These are phyloP conservation scores for Eupithecia subfuscata DNA, from an alignment of 2,888 invertebrate genomes.

Conservation along the genomic window DNA sequence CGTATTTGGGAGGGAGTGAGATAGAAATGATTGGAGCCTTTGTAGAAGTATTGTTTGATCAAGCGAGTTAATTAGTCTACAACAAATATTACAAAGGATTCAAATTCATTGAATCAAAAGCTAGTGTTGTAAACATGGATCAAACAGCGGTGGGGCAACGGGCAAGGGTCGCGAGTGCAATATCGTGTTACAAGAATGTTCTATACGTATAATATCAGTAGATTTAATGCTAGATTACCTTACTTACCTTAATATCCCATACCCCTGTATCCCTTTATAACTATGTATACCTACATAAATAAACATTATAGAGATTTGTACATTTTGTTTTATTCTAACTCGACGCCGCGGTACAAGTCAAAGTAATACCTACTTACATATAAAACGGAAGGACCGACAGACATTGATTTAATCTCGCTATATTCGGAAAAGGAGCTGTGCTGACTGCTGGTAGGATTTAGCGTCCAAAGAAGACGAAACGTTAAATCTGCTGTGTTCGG, in stretches of 20 bases:
- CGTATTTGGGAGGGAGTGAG: conserved; percentile 19
- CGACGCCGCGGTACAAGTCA: background rate
- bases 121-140: conserved; percentile 5
- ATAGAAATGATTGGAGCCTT: conserved; percentile 11
- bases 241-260: conserved; percentile 53
- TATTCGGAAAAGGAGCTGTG: background rate
- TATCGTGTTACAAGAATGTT: conserved; percentile 42
- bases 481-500: conserved; percentile 10
- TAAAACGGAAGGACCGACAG: background rate
- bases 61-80: conserved; percentile 1
- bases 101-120: background rate
- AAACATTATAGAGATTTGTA: conserved; percentile 77
- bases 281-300: conserved; percentile 71
- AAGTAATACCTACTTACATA: too few species aligned
- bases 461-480: conserved; percentile 5
- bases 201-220: conserved; percentile 58
- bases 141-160: conserved; percentile 28
- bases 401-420: background rate
- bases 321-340: conserved; percentile 44
- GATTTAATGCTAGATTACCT: conserved; percentile 67
- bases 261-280: conserved; percentile 63
- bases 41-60: conserved; percentile 18
- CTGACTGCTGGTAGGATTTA: background rate
- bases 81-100: conserved; percentile 8
- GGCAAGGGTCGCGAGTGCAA: conserved; percentile 51